A percentile compares a stretch with the other conserved stretches of the same genome.
Evolutionary conservation across 2,888 invertebrate species (phyloP).

Genomic region (Corythucha ciliata): DNA sequence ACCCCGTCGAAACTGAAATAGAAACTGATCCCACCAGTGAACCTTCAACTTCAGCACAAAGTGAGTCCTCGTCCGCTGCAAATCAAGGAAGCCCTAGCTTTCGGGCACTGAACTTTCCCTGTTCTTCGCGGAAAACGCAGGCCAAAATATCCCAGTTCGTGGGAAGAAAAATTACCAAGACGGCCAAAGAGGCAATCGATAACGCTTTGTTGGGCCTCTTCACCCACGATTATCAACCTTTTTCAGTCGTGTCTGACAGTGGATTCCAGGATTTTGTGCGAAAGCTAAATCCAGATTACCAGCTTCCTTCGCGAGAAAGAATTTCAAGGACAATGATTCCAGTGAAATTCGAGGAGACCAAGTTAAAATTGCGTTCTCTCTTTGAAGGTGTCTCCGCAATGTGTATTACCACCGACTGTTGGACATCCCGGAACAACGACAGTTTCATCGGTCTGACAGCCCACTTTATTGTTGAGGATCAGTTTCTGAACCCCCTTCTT

Average conservation of each 20-base stretch:
- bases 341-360: constrained; percentile 12
- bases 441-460: constrained; percentile 14
- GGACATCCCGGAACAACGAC: constrained; percentile 16
- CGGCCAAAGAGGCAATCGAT: constrained; percentile 6
- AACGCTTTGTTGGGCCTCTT: constrained; percentile 4
- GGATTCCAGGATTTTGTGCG: constrained; percentile 16
- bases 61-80: not conserved
- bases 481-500: constrained; percentile 11
- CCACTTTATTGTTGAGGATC: constrained; percentile 12
- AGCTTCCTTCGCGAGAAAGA: constrained; percentile 7
- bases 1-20: too few relatives aligned
- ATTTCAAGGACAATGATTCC: constrained; percentile 14
- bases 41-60: not conserved
- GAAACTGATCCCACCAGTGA: too few relatives aligned
- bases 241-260: constrained; percentile 15
- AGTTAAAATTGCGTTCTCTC: not conserved
- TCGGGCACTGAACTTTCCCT: too few relatives aligned
- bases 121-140: too few relatives aligned
- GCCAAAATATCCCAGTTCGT: not conserved
- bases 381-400: not conserved
- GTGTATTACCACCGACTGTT: constrained; percentile 16
- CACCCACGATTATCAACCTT: constrained; percentile 5
- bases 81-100: not conserved
- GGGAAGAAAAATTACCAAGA: not conserved
- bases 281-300: constrained; percentile 15